phyloP scores from a whole-genome alignment of 1,140 invertebrate genomes.

The Drosophila ficusphila region DNA sequence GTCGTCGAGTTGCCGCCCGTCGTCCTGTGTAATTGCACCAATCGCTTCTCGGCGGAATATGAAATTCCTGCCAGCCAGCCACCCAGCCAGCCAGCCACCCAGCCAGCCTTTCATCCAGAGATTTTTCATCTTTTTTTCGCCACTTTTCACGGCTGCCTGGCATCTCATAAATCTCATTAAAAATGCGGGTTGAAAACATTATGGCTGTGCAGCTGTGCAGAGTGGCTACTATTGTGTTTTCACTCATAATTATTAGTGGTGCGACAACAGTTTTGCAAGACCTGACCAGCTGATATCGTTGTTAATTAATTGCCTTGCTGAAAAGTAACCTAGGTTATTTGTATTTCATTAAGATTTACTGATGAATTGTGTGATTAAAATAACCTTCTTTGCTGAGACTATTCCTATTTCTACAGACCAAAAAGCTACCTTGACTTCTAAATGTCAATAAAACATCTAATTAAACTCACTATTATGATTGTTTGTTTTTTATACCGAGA shows the following conservation, averaged over 20 bases:
- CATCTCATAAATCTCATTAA: conserved; percentile 12
- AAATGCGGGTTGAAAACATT: neutral
- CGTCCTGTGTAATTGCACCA: neutral
- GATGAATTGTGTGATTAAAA: no score
- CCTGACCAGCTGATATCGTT: no score
- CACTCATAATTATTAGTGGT: neutral
- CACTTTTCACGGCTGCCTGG: neutral
- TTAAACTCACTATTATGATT: no score
- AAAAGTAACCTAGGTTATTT: no score
- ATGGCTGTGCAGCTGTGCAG: neutral
- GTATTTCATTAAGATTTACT: no score
- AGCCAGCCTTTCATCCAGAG: neutral
- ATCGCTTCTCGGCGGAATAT: conserved; percentile 8
- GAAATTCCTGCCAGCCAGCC: neutral
- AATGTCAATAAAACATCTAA: no score
- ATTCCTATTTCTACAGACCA: no score
- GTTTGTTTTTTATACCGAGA: no score
- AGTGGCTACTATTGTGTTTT: neutral
- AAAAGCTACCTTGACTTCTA: no score
- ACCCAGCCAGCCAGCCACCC: neutral
- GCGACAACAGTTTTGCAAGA: no score
- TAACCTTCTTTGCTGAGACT: no score
- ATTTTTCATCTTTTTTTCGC: neutral
- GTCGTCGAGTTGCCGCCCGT: neutral
- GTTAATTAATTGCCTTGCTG: no score